Evolutionary conservation across 64 coral and sea anemone genomes (phyloP), one percentile per base, ranked within the genome.

Genomic region (Hydrozoanthus tunicans): DNA sequence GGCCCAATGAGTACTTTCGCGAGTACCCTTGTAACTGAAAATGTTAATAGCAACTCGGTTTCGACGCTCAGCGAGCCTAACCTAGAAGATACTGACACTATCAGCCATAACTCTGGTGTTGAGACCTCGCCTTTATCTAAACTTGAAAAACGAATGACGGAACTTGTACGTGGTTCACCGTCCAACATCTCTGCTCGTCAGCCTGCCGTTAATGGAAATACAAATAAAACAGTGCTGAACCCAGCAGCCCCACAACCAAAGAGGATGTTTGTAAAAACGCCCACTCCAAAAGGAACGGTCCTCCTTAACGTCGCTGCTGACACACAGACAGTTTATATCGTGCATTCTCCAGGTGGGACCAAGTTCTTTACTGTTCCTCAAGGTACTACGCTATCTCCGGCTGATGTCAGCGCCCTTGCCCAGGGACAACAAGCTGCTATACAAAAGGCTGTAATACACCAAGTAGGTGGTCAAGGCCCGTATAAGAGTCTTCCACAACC

Each of bases 121-220:
- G 56, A 60, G 9, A 32, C 70, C 59, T 88, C 84, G 15, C 84
- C 84, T 25, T 60, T 88, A 55, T 58, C 25, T n/a, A 70, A 73
- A 59, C 84, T 88, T 88, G 56, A 74, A 59, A 88, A 74, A 57
- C 84, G 53, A 61, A 23, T 88, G 84, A 88, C 68, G 26, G 84
- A 88, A 75, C 24, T 88, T 3, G 84, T 75, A 5, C 10, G 11
- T 14, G 6, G 54, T 17, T 75, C 84, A 12, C 69, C 27, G 58
- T 25, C 84, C 4, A 73, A 59, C 23, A 75, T 24, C 11, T 9
- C 17, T 7, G 84, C 23, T 32, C 56, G 5, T 59, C 54, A 88
- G 24, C n/a, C 27, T 55, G 6, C 69, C 25, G 1, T 56, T 0
- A 88, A 51, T 88, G 68, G 0, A 52, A 88, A 23, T 13, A 43